Base-by-base conservation (phyloP, 2,888 invertebrate species). In the Leptodirus hochenwartii region DNA sequence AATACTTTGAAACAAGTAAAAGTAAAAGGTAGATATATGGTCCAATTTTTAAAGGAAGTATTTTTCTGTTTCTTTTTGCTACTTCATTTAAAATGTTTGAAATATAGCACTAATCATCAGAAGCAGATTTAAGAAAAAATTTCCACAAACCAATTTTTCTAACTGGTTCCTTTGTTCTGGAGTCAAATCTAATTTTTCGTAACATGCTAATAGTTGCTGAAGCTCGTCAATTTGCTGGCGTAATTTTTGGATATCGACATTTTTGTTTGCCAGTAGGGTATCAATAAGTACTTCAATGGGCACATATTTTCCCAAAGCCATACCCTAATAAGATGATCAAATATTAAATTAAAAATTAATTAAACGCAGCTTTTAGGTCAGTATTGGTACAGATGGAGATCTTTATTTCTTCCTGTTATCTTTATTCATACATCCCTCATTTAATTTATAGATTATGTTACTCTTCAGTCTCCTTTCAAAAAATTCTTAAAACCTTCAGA, bases 181-280 rank as follows among this genome's bases (percentile, higher is more conserved):
- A 2, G 50, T 47, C 13, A 51, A 37, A 10, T 46, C 37, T 4
- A 51, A 33, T 28, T 43, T 6, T 20, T 20, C 20, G n/a, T 20
- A 20, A 20, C 20, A 6, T 6, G 25, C 50, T 22, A 62, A 25
- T 50, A 61, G 48, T 40, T 54, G 54, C 35, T 62, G 59, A 32
- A 58, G 56, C 41, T 59, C 57, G 28, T 56, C 58, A 17, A 65
- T 59, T 44, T 56, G 58, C 16, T 54, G 50, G 40, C 53, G 56
- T 17, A 67, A 50, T 11, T 59, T 53, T 8, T 50, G 44, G 27
- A 66, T 61, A 43, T 65, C 63, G 0, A 57, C 48, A 44, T 64
- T 63, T 43, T 65, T 66, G 2, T 59, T 47, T 3, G 48, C 44
- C 25, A 51, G 35, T 9, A 54, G 37, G 3, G 50, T 51, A 27